Base-by-base conservation (phyloP, 2,888 invertebrate species). In the Pachymerium ferrugineum region DNA sequence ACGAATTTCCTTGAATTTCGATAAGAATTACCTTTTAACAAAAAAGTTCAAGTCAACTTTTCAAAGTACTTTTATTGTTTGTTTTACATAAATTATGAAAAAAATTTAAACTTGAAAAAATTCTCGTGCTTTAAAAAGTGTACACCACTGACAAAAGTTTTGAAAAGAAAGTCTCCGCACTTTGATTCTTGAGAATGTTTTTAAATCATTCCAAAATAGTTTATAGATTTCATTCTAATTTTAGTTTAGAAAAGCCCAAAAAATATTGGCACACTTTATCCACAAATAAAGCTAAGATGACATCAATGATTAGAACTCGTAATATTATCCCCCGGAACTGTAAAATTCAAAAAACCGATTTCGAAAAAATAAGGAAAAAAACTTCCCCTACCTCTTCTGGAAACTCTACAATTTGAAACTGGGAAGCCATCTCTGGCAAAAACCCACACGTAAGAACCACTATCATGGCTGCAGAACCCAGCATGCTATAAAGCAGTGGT, bases 401-500 rank as follows among this genome's bases (percentile, higher is more conserved):
- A 83, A 98, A 94, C 80, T 93, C 90, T 8, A 99, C 94, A 77
- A 99, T 92, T 86, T 98, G 95, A 85, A 99, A 97, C 83, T 93
- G 91, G 76, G 88, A 86, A 73, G 93, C 89, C 76, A 98, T 84
- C 77, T 94, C 94, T 0, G 97, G 93, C 74, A 94, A 83, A 62
- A 91, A 78, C 12, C 96, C 95, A 75, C 93, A 87, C 3, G 96
- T 92, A 69, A 99, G 86, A 47, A 89, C 88, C 74, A 97, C 84
- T 73, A 98, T 93, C 19, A 91, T 88, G 31, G 88, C 88, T 30
- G 91, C 90, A 5, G 97, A 94, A 77, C 90, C 86, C 75, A 93
- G 78, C 76, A 99, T 88, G 81, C 97, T 96, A 85, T 94, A 97
- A 80, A 98, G 84, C 77, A 99, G 86, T 3, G 95, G 90, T 81